phyloP scores from a whole-genome alignment of 2,888 invertebrate genomes.

The Drosophila mayaguana region DNA sequence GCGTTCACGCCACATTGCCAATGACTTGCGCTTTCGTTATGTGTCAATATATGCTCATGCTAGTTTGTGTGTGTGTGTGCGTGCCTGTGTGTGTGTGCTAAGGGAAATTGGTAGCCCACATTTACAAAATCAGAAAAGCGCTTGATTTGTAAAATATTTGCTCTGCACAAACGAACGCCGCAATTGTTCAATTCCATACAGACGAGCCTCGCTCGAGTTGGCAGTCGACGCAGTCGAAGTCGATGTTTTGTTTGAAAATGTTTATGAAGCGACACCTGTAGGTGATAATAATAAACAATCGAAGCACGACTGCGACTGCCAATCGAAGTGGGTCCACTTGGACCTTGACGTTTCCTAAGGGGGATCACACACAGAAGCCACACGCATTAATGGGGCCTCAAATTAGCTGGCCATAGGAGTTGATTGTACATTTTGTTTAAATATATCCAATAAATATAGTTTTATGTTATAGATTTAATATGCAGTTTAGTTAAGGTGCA shows the following conservation, averaged over 20 bases:
- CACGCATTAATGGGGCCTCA: conserved; percentile 14
- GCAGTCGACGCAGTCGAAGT: conserved; percentile 30
- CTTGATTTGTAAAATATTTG: conserved; percentile 80
- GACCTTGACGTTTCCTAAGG: conserved; percentile 2
- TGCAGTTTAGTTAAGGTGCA: too few species aligned
- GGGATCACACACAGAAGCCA: conserved; percentile 28
- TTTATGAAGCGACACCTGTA: conserved; percentile 80
- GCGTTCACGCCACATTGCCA: conserved; percentile 71
- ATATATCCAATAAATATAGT: neutral
- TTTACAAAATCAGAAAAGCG: conserved; percentile 81
- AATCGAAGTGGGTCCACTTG: conserved; percentile 61
- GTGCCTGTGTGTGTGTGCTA: conserved; percentile 57
- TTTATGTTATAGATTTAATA: neutral
- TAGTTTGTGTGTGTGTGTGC: conserved; percentile 33
- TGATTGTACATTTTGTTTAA: too few species aligned
- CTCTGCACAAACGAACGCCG: conserved; percentile 78
- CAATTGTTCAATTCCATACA: conserved; percentile 78
- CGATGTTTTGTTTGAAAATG: conserved; percentile 73
- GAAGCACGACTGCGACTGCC: conserved; percentile 66
- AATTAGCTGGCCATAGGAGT: conserved; percentile 15
- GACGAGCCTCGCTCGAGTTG: conserved; percentile 39
- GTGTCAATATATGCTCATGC: conserved; percentile 64
- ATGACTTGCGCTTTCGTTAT: conserved; percentile 78
- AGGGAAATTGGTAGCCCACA: conserved; percentile 81
- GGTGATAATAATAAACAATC: conserved; percentile 81